A percentile compares a stretch with the other conserved stretches of the same genome.
Evolutionary conservation across 2,113 vertebrate genomes (phyloP).

Genomic region (Oreotrochilus melanogaster): DNA sequence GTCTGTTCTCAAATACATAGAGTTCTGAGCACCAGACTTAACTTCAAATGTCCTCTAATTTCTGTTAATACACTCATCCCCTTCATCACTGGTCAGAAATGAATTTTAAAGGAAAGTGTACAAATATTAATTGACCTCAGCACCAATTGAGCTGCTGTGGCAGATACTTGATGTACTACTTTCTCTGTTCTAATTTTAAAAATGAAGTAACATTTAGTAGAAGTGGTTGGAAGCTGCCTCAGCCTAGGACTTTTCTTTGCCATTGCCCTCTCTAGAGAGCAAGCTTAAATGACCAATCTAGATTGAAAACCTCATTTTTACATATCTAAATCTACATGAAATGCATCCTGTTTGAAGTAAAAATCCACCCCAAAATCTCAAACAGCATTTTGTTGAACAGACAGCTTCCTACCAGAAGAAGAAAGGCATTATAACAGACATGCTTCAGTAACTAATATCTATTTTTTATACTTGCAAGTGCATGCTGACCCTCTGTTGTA

Average conservation of each 20-base stretch:
- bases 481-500: background rate
- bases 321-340: background rate
- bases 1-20: background rate
- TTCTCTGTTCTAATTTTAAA: background rate
- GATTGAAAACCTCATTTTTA: background rate
- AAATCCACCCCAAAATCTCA: background rate
- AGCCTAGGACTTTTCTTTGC: background rate
- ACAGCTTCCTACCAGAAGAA: background rate
- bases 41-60: constrained; percentile 16
- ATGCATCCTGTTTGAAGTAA: background rate
- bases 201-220: background rate
- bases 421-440: background rate
- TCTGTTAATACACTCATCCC: background rate
- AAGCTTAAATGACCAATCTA: background rate
- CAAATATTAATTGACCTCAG: constrained; percentile 26
- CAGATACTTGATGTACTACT: background rate
- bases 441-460: background rate
- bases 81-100: background rate
- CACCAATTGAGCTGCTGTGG: background rate
- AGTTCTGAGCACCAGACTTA: background rate
- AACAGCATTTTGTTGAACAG: background rate
- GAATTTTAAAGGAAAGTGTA: background rate
- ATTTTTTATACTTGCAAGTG: background rate
- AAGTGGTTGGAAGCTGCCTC: background rate
- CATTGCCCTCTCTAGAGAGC: background rate